Evolutionary conservation across 2,113 vertebrate genomes (phyloP), one percentile per base, ranked within the genome.

Genomic region (Gnathonemus echidnorhynchus): DNA sequence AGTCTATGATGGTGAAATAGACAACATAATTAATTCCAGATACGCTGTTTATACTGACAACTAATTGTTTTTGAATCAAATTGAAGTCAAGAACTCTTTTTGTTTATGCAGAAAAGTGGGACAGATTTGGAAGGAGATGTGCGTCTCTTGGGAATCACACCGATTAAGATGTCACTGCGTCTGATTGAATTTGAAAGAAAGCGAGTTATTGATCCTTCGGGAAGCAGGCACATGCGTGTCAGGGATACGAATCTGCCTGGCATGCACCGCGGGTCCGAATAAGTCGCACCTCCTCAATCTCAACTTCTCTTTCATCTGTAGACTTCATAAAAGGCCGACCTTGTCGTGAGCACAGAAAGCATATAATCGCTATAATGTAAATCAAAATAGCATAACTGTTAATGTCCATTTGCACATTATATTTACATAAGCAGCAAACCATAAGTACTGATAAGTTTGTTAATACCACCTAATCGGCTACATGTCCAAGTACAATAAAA

Each of bases 141-240:
- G 42, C 39, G 24, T 46, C 86, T 87, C 90, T 42, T 42, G 52
- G 66, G 86, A 70, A 80, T 90, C 35, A 11, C 62, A 58, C 66
- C n/a, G 83, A 88, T 88, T 53, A 90, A 90, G 90, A 87, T 58
- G 86, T 90, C 88, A 74, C 90, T 84, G 88, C 86, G 50, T 84
- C 74, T 88, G 90, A 84, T 50, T 84, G 87, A 88, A 84, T 90
- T 48, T 88, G 87, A 90, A 90, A 88, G 86, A 88, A 56, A 53
- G 90, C 46, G 35, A 90, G 52, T 35, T 53, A 88, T 90, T 84
- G 50, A 88, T 90, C 74, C 88, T 88, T 88, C n/a, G 8, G 83
- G 74, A 62, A 66, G 74, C 58, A 52, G 77, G 86, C 31, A 85
- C 8, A 85, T 84, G 35, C 70, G 87, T 62, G 49, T 52, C 19